Conservation (phyloP, 2,113 vertebrate genomes). For the Paracanthobrama guichenoti region DNA sequence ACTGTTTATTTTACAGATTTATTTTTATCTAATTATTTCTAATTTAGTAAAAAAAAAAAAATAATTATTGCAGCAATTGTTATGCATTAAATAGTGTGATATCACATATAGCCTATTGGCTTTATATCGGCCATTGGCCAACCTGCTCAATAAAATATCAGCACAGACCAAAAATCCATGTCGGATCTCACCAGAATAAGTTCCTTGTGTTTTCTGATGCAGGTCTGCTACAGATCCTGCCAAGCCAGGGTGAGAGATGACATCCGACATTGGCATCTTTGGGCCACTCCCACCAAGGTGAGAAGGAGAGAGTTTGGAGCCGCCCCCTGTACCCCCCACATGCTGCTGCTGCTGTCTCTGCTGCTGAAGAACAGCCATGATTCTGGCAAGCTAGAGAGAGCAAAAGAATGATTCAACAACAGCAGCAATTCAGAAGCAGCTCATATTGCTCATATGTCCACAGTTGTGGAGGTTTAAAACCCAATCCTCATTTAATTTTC, state of each 20-base stretch:
- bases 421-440: not conserved
- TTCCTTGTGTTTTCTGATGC: slow-evolving; percentile 89
- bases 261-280: slow-evolving; percentile 87
- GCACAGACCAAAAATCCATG: too few species aligned
- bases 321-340: slow-evolving; percentile 74
- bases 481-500: not conserved
- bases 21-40: too few species aligned
- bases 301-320: slow-evolving; percentile 95
- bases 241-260: slow-evolving; percentile 83
- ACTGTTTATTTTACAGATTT: too few species aligned
- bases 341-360: slow-evolving; percentile 78
- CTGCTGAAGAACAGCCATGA: slow-evolving; percentile 89
- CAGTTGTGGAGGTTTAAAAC: not conserved
- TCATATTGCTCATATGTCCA: not conserved
- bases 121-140: too few species aligned
- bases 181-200: slow-evolving; percentile 82
- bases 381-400: slow-evolving; percentile 82
- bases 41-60: too few species aligned
- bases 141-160: too few species aligned
- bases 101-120: too few species aligned
- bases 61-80: too few species aligned
- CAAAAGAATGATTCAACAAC: not conserved
- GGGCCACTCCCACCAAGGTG: slow-evolving; percentile 84
- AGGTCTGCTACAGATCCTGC: slow-evolving; percentile 88
- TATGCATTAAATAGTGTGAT: too few species aligned